These are phyloP conservation scores for Atopsyche davidsoni DNA, from an alignment of 1,140 invertebrate genomes.

Conservation along the genomic window DNA sequence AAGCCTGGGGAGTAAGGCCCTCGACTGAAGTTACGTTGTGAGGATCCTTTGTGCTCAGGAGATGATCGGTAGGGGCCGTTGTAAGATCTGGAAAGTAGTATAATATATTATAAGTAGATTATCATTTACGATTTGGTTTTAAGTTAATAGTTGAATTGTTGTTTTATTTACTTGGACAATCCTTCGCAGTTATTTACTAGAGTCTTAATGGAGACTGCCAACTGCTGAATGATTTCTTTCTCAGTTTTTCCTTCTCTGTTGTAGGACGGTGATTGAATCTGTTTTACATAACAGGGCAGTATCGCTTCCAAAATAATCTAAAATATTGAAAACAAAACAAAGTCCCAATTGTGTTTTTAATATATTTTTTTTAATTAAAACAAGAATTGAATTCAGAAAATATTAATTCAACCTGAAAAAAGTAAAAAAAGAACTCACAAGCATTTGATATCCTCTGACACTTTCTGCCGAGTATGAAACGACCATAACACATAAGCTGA, in stretches of 20 bases:
- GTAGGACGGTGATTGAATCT: conserved; percentile 84
- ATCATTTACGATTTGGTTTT: no score
- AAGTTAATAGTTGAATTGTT: no score
- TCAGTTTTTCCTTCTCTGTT: conserved; percentile 85
- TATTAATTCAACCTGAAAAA: no score
- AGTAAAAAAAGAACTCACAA: conserved; percentile 53
- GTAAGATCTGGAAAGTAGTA: conserved; percentile 63
- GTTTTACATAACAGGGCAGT: conserved; percentile 87
- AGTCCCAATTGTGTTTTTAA: no score
- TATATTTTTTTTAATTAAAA: no score
- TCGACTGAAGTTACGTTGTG: conserved; percentile 71
- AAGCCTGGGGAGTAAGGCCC: conserved; percentile 72
- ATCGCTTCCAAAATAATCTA: conserved; percentile 95
- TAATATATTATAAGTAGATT: no score
- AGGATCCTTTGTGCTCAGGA: conserved; percentile 81
- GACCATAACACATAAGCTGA: conserved; percentile 94
- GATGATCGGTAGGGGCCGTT: conserved; percentile 84
- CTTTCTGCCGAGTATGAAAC: conserved; percentile 96
- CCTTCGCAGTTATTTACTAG: conserved; percentile 95
- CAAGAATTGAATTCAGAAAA: no score
- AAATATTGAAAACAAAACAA: no score
- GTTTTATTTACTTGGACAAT: conserved; percentile 81
- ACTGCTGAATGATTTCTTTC: conserved; percentile 90
- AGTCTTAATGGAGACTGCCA: conserved; percentile 92
- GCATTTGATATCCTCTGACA: conserved; percentile 93